A percentile compares a stretch with the other conserved stretches of the same genome.
Evolutionary conservation across 2,797 vertebrate species (phyloP).

Genomic region (Buceros bicornis): DNA sequence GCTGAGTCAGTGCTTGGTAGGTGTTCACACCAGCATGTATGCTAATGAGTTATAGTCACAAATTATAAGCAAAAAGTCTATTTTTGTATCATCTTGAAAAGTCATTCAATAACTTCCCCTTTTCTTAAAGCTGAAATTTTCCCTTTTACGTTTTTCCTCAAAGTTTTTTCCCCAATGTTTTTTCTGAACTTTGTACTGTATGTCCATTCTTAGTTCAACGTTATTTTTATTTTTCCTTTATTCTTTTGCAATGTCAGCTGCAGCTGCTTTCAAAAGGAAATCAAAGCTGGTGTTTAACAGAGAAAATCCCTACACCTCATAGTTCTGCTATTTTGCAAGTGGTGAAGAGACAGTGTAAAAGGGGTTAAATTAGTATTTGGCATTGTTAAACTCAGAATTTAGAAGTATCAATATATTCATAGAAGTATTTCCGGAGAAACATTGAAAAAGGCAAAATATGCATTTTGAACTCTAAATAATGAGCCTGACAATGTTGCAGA

Average conservation of each 20-base stretch:
- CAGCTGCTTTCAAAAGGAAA: background rate
- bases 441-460: background rate
- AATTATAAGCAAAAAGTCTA: background rate
- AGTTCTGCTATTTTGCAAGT: background rate
- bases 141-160: background rate
- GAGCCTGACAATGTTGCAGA: background rate
- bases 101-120: background rate
- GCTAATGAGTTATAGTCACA: background rate
- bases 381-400: background rate
- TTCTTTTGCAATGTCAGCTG: background rate
- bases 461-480: background rate
- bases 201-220: background rate
- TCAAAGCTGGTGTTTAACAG: background rate
- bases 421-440: background rate
- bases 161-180: background rate
- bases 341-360: background rate
- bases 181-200: background rate
- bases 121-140: background rate
- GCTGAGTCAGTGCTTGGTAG: background rate
- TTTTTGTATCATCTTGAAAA: background rate
- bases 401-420: background rate
- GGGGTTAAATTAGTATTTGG: background rate
- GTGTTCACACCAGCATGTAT: background rate
- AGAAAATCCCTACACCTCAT: background rate
- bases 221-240: background rate